Percentiles rank a stretch among this genome's conserved stretches.
These are phyloP conservation scores for Alviniconcha marisindica DNA, from an alignment of 1,140 invertebrate species.

Conservation along the genomic window DNA sequence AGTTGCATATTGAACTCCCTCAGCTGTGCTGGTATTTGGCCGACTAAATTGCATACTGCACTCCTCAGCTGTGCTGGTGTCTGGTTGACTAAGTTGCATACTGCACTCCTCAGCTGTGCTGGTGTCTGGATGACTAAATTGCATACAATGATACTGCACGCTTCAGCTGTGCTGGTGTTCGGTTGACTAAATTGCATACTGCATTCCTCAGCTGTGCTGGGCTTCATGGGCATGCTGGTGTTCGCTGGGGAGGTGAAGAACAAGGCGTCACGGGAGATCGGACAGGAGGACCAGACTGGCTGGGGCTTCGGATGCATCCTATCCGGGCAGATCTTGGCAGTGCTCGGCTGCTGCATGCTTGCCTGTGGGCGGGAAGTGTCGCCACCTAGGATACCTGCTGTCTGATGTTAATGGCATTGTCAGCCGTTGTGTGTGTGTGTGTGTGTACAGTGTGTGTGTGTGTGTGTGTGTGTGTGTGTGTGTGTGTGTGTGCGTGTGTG, in stretches of 20 bases:
- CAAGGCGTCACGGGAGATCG: constrained; percentile 7
- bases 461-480: constrained; percentile 1
- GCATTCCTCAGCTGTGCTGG: constrained; percentile 20
- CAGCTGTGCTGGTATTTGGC: too few relatives aligned
- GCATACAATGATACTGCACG: too few relatives aligned
- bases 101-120: too few relatives aligned
- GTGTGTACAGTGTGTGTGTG: not conserved
- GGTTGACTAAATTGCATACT: too few relatives aligned
- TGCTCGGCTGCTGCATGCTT: constrained; percentile 6
- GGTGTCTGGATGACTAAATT: too few relatives aligned
- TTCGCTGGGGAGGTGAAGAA: constrained; percentile 33
- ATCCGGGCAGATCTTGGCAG: not conserved
- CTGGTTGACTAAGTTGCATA: too few relatives aligned
- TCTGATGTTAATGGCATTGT: too few relatives aligned
- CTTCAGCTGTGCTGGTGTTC: too few relatives aligned
- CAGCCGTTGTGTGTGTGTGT: constrained; percentile 6
- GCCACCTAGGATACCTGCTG: not conserved
- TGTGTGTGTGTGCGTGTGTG: constrained; percentile 10
- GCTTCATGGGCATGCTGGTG: constrained; percentile 20
- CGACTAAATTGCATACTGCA: too few relatives aligned
- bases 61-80: too few relatives aligned
- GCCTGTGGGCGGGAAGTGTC: not conserved
- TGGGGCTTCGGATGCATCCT: not conserved
- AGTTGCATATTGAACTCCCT: too few relatives aligned
- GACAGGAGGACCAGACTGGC: constrained; percentile 4